Base-by-base conservation (phyloP, 2,888 invertebrate genomes). In the Gasteruption jaculator region DNA sequence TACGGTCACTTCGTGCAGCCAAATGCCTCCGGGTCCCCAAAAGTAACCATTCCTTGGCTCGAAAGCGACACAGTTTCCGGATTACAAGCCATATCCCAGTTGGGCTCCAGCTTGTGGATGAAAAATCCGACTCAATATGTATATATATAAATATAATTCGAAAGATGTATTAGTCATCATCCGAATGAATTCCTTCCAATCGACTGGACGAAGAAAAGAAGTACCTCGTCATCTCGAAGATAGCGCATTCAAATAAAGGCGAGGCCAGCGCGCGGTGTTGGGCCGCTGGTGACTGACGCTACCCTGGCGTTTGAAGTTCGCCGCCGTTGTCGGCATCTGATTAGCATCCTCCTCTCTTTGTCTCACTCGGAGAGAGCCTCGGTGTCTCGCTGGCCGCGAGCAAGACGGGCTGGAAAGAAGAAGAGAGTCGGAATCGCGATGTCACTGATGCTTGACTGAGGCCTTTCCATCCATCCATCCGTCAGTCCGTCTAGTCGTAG, bases 251-350 rank as follows among this genome's bases (percentile, higher is more conserved):
- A 66, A 65, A 64, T 62, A 57, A 56, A 61, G 61, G 54, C 52
- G 52, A 54, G 57, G 50, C 51, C 49, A 49, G 46, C 39, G 47
- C 49, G 52, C 51, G 57, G 58, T n/a, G n/a, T n/a, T n/a, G 57
- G 56, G 55, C 38, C 24, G 40, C 47, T 57, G 62, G 65, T 61
- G 66, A 60, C 60, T 59, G 62, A 61, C 58, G 61, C 61, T 60
- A 56, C 54, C 43, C 50, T 38, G 57, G n/a, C n/a, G n/a, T 54
- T 68, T 68, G 68, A 65, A 68, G 61, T 57, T 65, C 44, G 59
- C 68, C 67, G 68, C 61, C 53, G 50, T 53, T 63, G 66, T 65
- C 68, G 65, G 66, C 66, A 68, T 67, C 68, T 68, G 68, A 68
- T 68, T 68, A 68, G 68, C 68, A 68, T 68, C 65, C 68, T 49